Evolutionary conservation across 2,113 vertebrate species (phyloP).

Genomic region (Atrichornis clamosus): DNA sequence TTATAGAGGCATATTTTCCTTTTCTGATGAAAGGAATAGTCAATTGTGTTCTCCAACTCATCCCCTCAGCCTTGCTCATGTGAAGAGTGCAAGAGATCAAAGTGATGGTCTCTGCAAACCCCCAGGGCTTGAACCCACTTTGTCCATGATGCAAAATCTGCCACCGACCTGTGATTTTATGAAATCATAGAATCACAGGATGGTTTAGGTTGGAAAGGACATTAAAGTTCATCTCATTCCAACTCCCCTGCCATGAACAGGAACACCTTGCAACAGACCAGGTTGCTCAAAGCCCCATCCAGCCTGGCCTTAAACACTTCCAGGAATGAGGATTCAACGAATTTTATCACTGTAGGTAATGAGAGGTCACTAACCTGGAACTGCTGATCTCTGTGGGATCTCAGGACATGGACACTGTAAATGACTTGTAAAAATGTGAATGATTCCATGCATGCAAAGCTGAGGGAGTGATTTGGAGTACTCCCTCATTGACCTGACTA

Average conservation of each 20-base stretch:
- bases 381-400: neutral
- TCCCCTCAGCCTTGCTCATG: neutral
- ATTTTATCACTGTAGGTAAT: neutral
- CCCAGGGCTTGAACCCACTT: neutral
- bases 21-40: neutral
- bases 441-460: neutral
- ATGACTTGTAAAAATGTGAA: neutral
- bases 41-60: neutral
- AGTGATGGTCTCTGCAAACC: neutral
- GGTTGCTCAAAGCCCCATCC: neutral
- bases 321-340: neutral
- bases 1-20: neutral
- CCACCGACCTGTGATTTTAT: constrained; percentile 42
- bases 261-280: neutral
- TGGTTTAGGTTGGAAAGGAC: neutral
- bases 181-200: neutral
- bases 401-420: neutral
- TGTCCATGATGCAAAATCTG: neutral
- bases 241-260: neutral
- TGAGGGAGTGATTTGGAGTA: neutral
- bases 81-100: neutral
- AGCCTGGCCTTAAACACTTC: neutral
- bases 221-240: neutral
- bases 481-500: neutral
- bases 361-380: neutral